Base-by-base conservation (phyloP, 2,888 invertebrate species). In the Isoperla grammatica region DNA sequence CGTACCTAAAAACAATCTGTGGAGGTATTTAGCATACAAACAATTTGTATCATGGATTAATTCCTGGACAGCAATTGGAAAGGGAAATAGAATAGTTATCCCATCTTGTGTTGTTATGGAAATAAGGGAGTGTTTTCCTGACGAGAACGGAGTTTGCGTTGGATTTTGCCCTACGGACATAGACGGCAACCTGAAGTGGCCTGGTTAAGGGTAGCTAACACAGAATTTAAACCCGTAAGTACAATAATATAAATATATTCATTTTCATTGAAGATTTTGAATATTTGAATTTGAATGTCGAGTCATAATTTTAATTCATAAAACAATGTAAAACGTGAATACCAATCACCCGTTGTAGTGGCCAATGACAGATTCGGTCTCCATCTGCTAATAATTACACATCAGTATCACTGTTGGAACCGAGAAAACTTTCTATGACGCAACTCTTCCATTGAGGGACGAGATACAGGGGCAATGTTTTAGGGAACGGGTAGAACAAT, bases 1-100 rank as follows among this genome's bases (percentile, higher is more conserved):
- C 29, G 4, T 29, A 8, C 29, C 29, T 29, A 29, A 29, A 29
- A 29, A 29, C 29, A 29, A 29, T 29, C 29, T 29, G 29, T 40
- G 53, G 39, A 40, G 53, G 29, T 53, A 29, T 40, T 17, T n/a
- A 12, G 53, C 53, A 1, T 53, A 53, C 53, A 53, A 53, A 11
- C 53, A 53, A 35, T 53, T 53, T 29, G 29, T n/a, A 1, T 53
- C 13, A 3, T 53, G 19, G 53, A 53, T 53, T 9, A 53, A 53
- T 13, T 53, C 53, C 9, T 53, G 53, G 53, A 53, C 53, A 53
- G 11, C 53, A 2, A 22, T 53, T 22, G 53, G 53, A 8, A 20
- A 53, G 29, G 22, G 29, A 20, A 35, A 29, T 17, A 53, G 53
- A 12, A 29, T 53, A 23, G 22, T 53, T 12, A 22, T 53, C 20